Evolutionary conservation across 2,888 invertebrate species (phyloP).

Genomic region (Nemoura dubitans): DNA sequence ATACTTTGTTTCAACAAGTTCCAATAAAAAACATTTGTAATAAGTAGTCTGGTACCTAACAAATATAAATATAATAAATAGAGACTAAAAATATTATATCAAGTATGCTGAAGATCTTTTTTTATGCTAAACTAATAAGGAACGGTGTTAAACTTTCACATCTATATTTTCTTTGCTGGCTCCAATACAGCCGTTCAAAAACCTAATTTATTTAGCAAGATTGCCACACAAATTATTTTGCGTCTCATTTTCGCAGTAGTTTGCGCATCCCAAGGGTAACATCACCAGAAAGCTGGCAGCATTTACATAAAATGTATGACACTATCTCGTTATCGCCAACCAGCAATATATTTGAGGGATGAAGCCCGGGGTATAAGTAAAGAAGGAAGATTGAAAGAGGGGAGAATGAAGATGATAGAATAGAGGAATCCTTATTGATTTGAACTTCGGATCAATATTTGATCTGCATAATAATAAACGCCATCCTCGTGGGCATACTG

Average conservation of each 20-base stretch:
- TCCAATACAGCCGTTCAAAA: background rate
- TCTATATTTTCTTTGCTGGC: background rate
- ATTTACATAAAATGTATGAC: constrained; percentile 51
- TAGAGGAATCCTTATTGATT: constrained; percentile 56
- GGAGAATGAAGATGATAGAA: constrained; percentile 26
- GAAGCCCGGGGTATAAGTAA: background rate
- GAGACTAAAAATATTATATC: too few species aligned
- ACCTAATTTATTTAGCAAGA: too few species aligned
- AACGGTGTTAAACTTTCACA: too few species aligned
- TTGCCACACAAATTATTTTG: background rate
- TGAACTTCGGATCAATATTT: constrained; percentile 61
- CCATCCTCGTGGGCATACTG: constrained; percentile 44
- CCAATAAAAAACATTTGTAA: too few species aligned
- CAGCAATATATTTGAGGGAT: constrained; percentile 34
- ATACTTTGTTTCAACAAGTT: too few species aligned
- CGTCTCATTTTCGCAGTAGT: background rate
- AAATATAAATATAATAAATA: too few species aligned
- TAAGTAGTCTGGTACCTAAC: too few species aligned
- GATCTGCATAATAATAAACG: constrained; percentile 64
- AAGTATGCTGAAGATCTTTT: too few species aligned
- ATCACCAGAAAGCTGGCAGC: constrained; percentile 48
- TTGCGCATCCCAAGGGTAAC: constrained; percentile 28
- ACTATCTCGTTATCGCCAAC: constrained; percentile 46
- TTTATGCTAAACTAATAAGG: too few species aligned
- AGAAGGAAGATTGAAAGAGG: background rate